phyloP scores from a whole-genome alignment of 2,888 invertebrate species.

The Iselma pallidipennis region DNA sequence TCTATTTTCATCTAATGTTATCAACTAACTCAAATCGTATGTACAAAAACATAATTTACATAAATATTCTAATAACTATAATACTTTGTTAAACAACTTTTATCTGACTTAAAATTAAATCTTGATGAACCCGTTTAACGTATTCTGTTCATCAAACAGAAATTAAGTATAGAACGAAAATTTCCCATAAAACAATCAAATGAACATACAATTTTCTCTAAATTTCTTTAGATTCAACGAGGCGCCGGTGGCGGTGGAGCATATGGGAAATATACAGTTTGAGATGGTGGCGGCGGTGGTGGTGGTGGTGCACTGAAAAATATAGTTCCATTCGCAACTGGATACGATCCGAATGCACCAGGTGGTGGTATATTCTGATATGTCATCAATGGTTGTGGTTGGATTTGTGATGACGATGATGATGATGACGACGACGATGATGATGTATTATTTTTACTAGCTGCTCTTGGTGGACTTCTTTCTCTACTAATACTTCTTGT shows the following conservation, averaged over 20 bases:
- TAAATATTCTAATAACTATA: not conserved
- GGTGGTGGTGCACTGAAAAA: conserved; percentile 52
- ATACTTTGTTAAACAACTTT: not conserved
- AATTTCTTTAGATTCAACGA: conserved; percentile 30
- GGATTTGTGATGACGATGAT: conserved; percentile 49
- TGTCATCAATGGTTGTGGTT: conserved; percentile 37
- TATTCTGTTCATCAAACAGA: not conserved
- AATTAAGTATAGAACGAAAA: not conserved
- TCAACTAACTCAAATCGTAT: not conserved
- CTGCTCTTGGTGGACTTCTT: conserved; percentile 21
- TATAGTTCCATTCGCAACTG: conserved; percentile 47
- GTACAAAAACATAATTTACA: not conserved
- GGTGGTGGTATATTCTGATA: conserved; percentile 35
- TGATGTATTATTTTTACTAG: conserved; percentile 10
- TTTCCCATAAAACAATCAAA: not conserved
- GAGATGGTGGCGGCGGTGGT: conserved; percentile 38
- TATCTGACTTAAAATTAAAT: not conserved
- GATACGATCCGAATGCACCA: conserved; percentile 40
- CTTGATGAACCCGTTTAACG: not conserved
- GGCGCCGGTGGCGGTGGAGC: conserved; percentile 50
- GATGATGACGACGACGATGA: conserved; percentile 41
- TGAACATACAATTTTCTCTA: not conserved
- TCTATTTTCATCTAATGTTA: not conserved
- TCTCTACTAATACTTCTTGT: conserved; percentile 33
- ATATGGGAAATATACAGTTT: conserved; percentile 38